Evolutionary conservation across 1,140 invertebrate species (phyloP).

Genomic region (Stenopsyche tienmushanensis): DNA sequence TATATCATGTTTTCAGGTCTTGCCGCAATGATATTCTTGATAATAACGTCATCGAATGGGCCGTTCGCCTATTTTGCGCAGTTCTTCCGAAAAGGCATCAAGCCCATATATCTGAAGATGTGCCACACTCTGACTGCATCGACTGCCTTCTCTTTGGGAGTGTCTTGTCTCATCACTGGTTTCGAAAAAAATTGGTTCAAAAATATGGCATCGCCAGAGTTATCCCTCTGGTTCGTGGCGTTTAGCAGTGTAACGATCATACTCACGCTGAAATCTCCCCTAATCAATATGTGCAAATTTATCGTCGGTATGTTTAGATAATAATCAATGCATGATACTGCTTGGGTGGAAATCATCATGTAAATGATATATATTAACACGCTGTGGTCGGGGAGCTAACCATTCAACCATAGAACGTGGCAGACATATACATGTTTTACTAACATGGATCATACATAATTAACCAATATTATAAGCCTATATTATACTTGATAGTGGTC

Average conservation of each 20-base stretch:
- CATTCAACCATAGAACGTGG: no score
- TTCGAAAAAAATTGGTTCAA: constrained; percentile 33
- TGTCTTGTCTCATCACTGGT: constrained; percentile 20
- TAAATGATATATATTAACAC: no score
- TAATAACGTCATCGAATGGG: constrained; percentile 23
- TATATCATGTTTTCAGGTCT: constrained; percentile 34
- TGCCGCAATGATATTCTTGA: constrained; percentile 20
- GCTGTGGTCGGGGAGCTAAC: no score
- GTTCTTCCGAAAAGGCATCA: constrained; percentile 4
- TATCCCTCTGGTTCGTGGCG: constrained; percentile 24
- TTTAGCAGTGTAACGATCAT: constrained; percentile 29
- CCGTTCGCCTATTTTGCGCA: constrained; percentile 20
- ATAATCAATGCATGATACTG: background rate
- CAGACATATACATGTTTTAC: no score
- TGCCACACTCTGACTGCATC: constrained; percentile 27
- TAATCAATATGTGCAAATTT: constrained; percentile 23
- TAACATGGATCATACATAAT: no score
- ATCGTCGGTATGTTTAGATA: constrained; percentile 8
- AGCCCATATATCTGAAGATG: constrained; percentile 25
- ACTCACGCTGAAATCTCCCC: constrained; percentile 28
- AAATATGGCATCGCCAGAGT: constrained; percentile 11
- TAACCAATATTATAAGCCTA: no score
- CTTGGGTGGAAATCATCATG: no score
- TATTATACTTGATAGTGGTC: no score
- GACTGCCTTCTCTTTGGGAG: constrained; percentile 24